Evolutionary conservation across 2,113 vertebrate genomes (phyloP).

Genomic region (Grammomys dolichurus): DNA sequence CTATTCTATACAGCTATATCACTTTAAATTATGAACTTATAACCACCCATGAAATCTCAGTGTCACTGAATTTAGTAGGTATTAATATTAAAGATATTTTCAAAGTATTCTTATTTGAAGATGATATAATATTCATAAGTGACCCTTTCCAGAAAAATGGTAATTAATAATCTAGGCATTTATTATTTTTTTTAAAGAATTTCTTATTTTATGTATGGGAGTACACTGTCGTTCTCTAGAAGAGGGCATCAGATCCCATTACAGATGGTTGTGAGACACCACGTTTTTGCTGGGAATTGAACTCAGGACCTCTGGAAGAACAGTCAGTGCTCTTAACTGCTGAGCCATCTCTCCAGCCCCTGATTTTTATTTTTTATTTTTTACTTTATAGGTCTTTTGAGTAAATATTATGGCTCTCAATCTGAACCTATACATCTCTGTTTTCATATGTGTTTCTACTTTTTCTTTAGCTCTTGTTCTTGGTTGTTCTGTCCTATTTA

Average conservation of each 20-base stretch:
- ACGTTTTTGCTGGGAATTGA: too few species aligned
- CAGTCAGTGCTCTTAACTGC: too few species aligned
- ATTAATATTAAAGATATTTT: conserved; percentile 16
- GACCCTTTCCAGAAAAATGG: background rate
- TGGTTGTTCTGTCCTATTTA: background rate
- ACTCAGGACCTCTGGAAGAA: too few species aligned
- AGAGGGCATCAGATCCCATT: too few species aligned
- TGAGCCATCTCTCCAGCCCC: too few species aligned
- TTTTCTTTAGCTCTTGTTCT: background rate
- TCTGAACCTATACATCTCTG: background rate
- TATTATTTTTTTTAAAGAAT: background rate
- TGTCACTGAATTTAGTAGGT: conserved; percentile 3
- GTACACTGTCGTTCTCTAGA: too few species aligned
- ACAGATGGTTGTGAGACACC: too few species aligned
- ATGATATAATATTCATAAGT: background rate
- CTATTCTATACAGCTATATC: conserved; percentile 1
- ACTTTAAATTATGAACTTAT: conserved; percentile 50
- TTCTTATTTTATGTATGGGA: too few species aligned
- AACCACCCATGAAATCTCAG: conserved; percentile 37
- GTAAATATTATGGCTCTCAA: background rate
- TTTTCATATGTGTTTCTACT: background rate
- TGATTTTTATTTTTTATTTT: background rate
- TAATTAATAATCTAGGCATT: background rate
- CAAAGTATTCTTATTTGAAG: background rate
- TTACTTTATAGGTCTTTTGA: background rate